Conservation (phyloP, 2,113 vertebrate genomes). For the Siphamia tubifer region DNA sequence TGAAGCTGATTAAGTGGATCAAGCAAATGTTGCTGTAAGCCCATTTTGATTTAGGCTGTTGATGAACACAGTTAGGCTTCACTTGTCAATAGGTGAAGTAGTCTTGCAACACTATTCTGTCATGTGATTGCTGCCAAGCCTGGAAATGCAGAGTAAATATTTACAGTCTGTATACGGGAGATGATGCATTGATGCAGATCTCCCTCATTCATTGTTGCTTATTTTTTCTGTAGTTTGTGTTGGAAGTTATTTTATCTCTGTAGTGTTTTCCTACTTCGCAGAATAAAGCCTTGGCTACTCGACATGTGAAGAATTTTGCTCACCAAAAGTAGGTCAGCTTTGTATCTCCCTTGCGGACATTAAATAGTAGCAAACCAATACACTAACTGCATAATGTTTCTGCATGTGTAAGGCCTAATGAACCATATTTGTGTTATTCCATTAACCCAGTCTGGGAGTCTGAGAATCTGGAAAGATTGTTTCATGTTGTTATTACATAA, state of each 20-base stretch:
- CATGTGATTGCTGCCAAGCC: slow-evolving; percentile 15
- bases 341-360: slow-evolving; percentile 71
- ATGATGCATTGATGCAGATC: not conserved
- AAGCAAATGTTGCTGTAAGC: slow-evolving; percentile 39
- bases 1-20: slow-evolving; percentile 57
- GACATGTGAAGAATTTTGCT: slow-evolving; percentile 69
- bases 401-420: slow-evolving; percentile 59
- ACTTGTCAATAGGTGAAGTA: slow-evolving; percentile 7
- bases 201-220: not conserved
- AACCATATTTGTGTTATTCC: slow-evolving; percentile 35
- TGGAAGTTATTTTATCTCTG: slow-evolving; percentile 22
- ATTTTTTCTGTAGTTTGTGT: not conserved
- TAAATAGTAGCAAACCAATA: slow-evolving; percentile 54
- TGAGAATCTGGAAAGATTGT: not conserved
- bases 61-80: slow-evolving; percentile 4
- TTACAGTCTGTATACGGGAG: slow-evolving; percentile 6
- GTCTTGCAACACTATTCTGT: slow-evolving; percentile 24
- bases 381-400: slow-evolving; percentile 49
- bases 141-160: slow-evolving; percentile 53
- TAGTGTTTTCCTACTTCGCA: slow-evolving; percentile 11
- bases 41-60: slow-evolving; percentile 18
- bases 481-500: not conserved
- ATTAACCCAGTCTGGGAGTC: not conserved
- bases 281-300: slow-evolving; percentile 49
- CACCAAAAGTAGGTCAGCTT: slow-evolving; percentile 80